A percentile compares a stretch with the other conserved stretches of the same genome.
Conservation (phyloP, 1,140 invertebrate species). For the Drosophila setifemur region DNA sequence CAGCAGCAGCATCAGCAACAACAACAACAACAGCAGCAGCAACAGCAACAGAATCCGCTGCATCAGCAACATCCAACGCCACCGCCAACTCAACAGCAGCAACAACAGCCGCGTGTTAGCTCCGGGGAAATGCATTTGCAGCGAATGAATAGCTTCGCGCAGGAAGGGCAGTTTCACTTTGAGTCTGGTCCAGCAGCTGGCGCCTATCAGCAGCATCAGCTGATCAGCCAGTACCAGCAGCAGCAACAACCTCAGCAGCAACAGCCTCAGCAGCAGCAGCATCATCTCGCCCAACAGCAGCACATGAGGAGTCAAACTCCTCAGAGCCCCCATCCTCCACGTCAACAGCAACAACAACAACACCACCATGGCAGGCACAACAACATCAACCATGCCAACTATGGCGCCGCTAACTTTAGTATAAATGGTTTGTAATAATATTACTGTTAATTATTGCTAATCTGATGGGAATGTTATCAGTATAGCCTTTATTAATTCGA, state of each 20-base stretch:
- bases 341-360: constrained; percentile 45
- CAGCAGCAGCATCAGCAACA: constrained; percentile 45
- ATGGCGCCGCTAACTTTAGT: neutral
- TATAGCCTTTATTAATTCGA: too few species aligned
- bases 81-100: constrained; percentile 50
- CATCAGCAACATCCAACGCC: constrained; percentile 70
- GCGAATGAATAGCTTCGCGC: constrained; percentile 74
- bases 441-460: too few species aligned
- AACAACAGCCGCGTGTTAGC: constrained; percentile 46
- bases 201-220: constrained; percentile 71
- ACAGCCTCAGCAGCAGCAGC: constrained; percentile 42
- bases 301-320: constrained; percentile 76
- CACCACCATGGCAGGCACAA: constrained; percentile 32
- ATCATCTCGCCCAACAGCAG: constrained; percentile 54
- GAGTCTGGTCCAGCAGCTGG: constrained; percentile 53
- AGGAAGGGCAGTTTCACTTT: constrained; percentile 76
- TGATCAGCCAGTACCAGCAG: constrained; percentile 73
- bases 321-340: constrained; percentile 69
- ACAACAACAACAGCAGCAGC: constrained; percentile 34
- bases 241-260: constrained; percentile 56
- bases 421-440: too few species aligned
- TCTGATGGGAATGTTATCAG: too few species aligned
- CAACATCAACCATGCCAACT: constrained; percentile 22
- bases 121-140: constrained; percentile 59
- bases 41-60: constrained; percentile 53